Evolutionary conservation across 2,888 invertebrate species (phyloP).

Genomic region (Heteromurus nitidus): DNA sequence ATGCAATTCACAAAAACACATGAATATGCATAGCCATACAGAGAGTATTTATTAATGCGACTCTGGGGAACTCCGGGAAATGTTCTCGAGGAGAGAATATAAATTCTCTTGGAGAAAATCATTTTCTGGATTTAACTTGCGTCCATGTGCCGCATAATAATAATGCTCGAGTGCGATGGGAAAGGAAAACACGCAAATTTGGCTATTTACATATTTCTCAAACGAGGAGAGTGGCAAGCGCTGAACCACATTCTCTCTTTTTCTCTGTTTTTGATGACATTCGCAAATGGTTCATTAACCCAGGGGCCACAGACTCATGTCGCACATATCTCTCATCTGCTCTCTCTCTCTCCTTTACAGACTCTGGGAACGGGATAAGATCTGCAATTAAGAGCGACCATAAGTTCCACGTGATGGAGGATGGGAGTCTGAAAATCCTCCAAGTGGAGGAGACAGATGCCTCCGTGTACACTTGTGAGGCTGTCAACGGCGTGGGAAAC

Average conservation of each 20-base stretch:
- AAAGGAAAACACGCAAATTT: no score
- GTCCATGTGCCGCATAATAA: no score
- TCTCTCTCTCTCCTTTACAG: conserved; percentile 50
- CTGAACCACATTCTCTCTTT: no score
- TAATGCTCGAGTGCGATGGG: no score
- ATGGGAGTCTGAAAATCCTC: conserved; percentile 70
- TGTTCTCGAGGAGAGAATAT: background rate
- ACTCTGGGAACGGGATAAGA: conserved; percentile 59
- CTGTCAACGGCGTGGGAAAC: conserved; percentile 75
- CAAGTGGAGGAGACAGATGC: conserved; percentile 74
- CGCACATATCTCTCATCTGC: no score
- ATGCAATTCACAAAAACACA: background rate
- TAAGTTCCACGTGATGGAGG: conserved; percentile 65
- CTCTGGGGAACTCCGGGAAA: background rate
- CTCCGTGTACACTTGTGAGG: conserved; percentile 76
- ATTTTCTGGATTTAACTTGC: no score
- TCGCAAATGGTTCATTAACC: background rate
- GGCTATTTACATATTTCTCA: no score
- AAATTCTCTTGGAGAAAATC: background rate
- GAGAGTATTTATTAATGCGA: background rate
- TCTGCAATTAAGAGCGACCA: conserved; percentile 66
- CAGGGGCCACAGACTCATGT: no score
- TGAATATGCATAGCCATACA: background rate
- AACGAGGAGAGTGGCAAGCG: no score
- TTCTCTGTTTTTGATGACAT: background rate